phyloP scores from a whole-genome alignment of 2,888 invertebrate genomes.

The Tanytarsus gracilentus region DNA sequence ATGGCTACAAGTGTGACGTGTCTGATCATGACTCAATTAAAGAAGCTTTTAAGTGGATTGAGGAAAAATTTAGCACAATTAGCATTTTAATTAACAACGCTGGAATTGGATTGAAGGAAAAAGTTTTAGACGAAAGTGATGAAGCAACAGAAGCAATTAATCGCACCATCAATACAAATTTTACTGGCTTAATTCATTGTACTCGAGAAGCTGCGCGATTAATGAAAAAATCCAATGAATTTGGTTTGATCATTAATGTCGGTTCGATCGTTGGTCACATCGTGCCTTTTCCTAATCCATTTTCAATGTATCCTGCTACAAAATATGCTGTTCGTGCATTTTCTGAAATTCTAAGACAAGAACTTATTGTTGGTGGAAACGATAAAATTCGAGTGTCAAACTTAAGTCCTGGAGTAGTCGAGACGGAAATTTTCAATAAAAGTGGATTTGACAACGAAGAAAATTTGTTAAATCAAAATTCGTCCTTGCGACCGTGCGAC shows the following conservation, averaged over 20 bases:
- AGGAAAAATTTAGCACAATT: constrained; percentile 46
- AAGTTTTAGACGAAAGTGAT: neutral
- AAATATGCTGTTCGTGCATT: constrained; percentile 2
- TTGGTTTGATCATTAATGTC: constrained; percentile 44
- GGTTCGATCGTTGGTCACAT: neutral
- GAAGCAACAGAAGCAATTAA: constrained; percentile 33
- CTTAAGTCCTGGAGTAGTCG: neutral
- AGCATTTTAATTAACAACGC: constrained; percentile 54
- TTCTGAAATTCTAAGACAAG: neutral
- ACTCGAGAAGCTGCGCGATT: constrained; percentile 44
- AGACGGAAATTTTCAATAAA: constrained; percentile 32
- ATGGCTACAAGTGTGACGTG: constrained; percentile 47
- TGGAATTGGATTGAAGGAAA: constrained; percentile 38
- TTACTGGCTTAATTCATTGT: constrained; percentile 44
- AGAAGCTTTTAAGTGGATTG: constrained; percentile 46
- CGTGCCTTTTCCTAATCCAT: constrained; percentile 30
- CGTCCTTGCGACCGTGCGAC: no score
- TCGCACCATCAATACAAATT: constrained; percentile 44
- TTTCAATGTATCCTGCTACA: neutral
- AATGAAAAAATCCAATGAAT: constrained; percentile 42
- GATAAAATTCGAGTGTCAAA: neutral
- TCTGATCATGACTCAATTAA: constrained; percentile 47
- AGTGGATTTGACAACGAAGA: constrained; percentile 38
- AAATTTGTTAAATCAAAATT: no score
- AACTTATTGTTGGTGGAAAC: constrained; percentile 1